Percentiles rank a stretch among this genome's conserved stretches.
Conservation (phyloP, 2,888 invertebrate species). For the Clusia tigrina region DNA sequence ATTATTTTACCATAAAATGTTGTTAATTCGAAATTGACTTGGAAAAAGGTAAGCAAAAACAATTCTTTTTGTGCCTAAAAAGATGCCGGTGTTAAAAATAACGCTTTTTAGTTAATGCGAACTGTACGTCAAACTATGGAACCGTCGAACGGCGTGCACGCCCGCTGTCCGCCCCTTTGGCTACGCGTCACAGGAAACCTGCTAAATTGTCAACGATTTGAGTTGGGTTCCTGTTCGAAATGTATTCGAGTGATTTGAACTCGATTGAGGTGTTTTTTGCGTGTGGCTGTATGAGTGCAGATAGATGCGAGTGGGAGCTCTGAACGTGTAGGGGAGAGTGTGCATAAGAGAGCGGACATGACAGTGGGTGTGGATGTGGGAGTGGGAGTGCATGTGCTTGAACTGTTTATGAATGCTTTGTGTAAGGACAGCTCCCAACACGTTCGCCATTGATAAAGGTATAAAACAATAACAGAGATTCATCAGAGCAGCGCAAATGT, state of each 20-base stretch:
- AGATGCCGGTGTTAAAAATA: constrained; percentile 21
- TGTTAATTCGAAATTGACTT: constrained; percentile 53
- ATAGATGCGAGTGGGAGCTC: constrained; percentile 18
- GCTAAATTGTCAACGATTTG: constrained; percentile 36
- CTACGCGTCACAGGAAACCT: background rate
- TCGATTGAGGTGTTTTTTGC: too few relatives aligned
- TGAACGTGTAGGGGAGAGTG: constrained; percentile 1
- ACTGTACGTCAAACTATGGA: constrained; percentile 26
- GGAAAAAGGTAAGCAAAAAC: constrained; percentile 30
- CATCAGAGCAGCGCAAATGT: background rate
- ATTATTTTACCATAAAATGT: constrained; percentile 46
- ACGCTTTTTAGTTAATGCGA: constrained; percentile 13
- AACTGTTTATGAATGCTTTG: background rate
- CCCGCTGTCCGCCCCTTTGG: background rate
- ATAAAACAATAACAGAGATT: background rate
- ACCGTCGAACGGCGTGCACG: background rate
- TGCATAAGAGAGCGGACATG: constrained; percentile 17
- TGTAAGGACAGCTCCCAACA: background rate
- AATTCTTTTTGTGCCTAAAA: too few relatives aligned
- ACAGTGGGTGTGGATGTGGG: background rate
- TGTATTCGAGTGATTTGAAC: too few relatives aligned
- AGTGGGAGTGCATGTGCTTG: background rate
- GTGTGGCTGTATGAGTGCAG: constrained; percentile 13
- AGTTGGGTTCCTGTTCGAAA: constrained; percentile 20
- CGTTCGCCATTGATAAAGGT: background rate